Conservation (phyloP, 2,888 invertebrate genomes). For the Amaurobius ferox region DNA sequence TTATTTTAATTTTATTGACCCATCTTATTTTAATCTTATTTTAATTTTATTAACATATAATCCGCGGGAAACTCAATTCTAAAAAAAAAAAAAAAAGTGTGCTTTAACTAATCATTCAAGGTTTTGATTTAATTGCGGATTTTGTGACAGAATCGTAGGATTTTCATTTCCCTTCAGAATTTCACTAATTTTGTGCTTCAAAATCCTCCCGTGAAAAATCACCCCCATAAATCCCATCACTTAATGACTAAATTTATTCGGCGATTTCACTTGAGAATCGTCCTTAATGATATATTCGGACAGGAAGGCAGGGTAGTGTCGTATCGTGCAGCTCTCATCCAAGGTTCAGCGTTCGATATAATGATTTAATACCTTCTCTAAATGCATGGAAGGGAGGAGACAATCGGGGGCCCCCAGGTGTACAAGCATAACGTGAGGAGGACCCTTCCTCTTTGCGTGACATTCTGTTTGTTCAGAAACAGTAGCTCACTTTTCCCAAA, state of each 20-base stretch:
- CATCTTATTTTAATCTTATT: too few relatives aligned
- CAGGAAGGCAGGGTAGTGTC: neutral
- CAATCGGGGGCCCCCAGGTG: conserved; percentile 26
- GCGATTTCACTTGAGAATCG: neutral
- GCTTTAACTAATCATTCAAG: too few relatives aligned
- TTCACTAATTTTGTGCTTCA: too few relatives aligned
- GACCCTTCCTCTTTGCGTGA: conserved; percentile 25
- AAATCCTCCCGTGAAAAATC: neutral
- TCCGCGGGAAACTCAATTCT: too few relatives aligned
- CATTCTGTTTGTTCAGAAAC: neutral
- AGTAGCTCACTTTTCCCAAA: neutral
- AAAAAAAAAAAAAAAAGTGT: too few relatives aligned
- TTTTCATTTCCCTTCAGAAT: too few relatives aligned
- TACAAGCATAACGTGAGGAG: conserved; percentile 30
- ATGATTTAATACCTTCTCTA: conserved; percentile 32
- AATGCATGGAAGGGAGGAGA: conserved; percentile 14
- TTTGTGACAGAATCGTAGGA: too few relatives aligned
- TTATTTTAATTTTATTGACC: too few relatives aligned
- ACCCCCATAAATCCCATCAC: neutral
- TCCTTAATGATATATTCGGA: neutral
- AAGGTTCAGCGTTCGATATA: conserved; percentile 52
- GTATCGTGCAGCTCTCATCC: neutral
- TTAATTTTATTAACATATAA: too few relatives aligned
- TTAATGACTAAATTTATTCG: neutral
- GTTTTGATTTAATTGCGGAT: too few relatives aligned